These are phyloP conservation scores for Procavia capensis DNA, from an alignment of 2,113 vertebrate genomes.

Conservation along the genomic window DNA sequence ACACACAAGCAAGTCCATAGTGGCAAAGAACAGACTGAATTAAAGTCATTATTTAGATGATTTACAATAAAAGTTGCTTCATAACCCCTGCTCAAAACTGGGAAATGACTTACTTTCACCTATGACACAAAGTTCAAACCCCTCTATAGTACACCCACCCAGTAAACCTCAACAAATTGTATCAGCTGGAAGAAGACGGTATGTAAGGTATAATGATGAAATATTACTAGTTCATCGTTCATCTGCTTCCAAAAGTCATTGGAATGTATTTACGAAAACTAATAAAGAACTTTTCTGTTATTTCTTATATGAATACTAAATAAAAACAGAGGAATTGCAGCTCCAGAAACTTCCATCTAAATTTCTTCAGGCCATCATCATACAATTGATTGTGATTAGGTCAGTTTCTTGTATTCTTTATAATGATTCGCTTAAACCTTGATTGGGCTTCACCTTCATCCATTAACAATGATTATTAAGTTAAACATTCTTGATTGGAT, in stretches of 20 bases:
- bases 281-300: neutral
- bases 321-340: neutral
- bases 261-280: neutral
- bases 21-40: neutral
- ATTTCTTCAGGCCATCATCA: neutral
- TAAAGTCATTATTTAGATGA: neutral
- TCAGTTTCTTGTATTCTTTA: neutral
- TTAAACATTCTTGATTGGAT: neutral
- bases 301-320: neutral
- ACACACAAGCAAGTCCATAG: neutral
- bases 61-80: neutral
- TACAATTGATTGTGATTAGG: neutral
- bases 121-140: neutral
- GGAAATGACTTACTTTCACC: neutral
- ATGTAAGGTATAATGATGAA: neutral
- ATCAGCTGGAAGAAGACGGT: neutral
- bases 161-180: neutral
- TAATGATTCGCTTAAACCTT: neutral
- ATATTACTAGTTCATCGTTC: neutral
- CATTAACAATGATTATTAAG: neutral
- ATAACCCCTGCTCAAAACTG: neutral
- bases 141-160: accelerated
- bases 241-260: neutral
- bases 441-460: neutral
- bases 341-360: neutral